Evolutionary conservation across 2,797 vertebrate genomes (phyloP).

Genomic region (Hydrocynus forskahlii): DNA sequence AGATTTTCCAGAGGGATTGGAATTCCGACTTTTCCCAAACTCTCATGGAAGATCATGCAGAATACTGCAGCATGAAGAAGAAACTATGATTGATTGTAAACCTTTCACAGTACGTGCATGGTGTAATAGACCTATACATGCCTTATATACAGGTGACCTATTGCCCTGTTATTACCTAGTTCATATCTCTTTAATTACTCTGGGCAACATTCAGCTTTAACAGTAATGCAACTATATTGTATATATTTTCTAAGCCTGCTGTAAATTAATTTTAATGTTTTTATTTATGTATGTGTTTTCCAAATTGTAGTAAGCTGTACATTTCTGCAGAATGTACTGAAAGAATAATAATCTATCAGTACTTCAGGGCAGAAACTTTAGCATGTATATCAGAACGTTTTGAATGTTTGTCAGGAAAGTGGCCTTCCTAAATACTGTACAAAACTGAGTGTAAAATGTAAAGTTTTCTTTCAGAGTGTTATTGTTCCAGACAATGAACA

Average conservation of each 20-base stretch:
- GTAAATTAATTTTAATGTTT: conserved; percentile 37
- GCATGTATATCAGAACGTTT: neutral
- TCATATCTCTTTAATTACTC: conserved; percentile 28
- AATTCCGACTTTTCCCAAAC: conserved; percentile 58
- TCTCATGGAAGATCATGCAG: conserved; percentile 55
- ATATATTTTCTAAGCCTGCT: conserved; percentile 39
- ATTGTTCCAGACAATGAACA: neutral
- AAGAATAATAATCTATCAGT: neutral
- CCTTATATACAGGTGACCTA: conserved; percentile 6
- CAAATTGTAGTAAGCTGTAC: neutral
- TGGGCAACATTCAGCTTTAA: conserved; percentile 34
- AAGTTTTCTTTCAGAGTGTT: neutral
- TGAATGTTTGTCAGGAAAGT: neutral
- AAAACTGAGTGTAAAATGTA: conserved; percentile 3
- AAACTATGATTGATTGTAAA: conserved; percentile 34
- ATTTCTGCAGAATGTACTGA: neutral
- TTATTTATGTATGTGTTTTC: conserved; percentile 10
- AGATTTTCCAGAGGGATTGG: conserved; percentile 81
- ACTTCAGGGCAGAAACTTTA: neutral
- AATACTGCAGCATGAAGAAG: conserved; percentile 55
- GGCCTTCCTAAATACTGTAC: neutral
- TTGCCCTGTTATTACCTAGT: conserved; percentile 26
- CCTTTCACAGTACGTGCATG: conserved; percentile 29
- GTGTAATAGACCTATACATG: conserved; percentile 21
- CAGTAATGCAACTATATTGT: conserved; percentile 33